phyloP scores from a whole-genome alignment of 1,140 invertebrate genomes.

The Drosophila subobscura region DNA sequence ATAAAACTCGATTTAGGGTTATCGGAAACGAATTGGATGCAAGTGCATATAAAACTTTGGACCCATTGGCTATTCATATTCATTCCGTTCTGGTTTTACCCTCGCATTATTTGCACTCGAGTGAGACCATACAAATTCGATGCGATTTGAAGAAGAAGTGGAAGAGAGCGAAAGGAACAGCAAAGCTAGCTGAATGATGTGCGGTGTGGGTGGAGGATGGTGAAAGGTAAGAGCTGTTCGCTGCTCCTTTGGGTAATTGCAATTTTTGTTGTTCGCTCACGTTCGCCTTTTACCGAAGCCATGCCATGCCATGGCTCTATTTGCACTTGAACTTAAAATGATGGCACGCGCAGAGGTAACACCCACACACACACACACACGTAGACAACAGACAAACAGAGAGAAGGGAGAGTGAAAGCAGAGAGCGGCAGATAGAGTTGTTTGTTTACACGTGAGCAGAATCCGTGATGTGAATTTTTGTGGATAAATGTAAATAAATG shows the following conservation, averaged over 20 bases:
- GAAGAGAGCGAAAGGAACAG: background rate
- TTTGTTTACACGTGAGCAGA: constrained; percentile 1
- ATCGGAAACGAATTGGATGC: too few species aligned
- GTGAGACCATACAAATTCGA: constrained; percentile 57
- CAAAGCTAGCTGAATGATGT: background rate
- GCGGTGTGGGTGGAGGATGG: background rate
- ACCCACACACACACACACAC: constrained; percentile 3
- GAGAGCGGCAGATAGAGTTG: background rate
- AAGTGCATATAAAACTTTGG: too few species aligned
- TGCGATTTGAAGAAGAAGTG: constrained; percentile 39
- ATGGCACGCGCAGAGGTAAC: constrained; percentile 41
- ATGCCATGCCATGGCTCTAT: constrained; percentile 52
- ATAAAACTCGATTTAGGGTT: too few species aligned
- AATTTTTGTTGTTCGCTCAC: constrained; percentile 58
- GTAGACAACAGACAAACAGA: background rate
- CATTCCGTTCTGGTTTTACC: constrained; percentile 39
- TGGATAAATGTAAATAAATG: too few species aligned
- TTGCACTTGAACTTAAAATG: constrained; percentile 73
- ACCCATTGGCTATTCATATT: too few species aligned
- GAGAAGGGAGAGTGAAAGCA: too few species aligned
- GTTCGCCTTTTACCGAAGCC: constrained; percentile 36
- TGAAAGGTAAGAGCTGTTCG: constrained; percentile 1
- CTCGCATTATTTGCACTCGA: constrained; percentile 59
- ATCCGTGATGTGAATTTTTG: too few species aligned
- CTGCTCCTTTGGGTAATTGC: constrained; percentile 55